phyloP scores from a whole-genome alignment of 2,888 invertebrate genomes.

The Sinelater perroti region DNA sequence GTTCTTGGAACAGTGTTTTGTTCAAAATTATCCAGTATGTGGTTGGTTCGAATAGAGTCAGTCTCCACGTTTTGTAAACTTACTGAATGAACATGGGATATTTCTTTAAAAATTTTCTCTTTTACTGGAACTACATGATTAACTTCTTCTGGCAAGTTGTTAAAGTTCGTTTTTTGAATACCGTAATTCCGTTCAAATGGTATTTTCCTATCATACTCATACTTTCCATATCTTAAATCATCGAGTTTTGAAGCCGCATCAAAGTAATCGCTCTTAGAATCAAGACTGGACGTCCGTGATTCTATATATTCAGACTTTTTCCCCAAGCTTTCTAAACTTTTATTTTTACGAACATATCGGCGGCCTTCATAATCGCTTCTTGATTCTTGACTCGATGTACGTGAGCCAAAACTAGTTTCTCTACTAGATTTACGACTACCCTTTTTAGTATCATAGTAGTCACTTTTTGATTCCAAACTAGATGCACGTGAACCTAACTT shows the following conservation, averaged over 20 bases:
- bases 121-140: constrained; percentile 20
- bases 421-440: constrained; percentile 57
- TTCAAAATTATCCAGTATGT: constrained; percentile 63
- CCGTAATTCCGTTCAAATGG: constrained; percentile 60
- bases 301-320: constrained; percentile 60
- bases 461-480: constrained; percentile 75
- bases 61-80: constrained; percentile 77
- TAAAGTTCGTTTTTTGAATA: constrained; percentile 50
- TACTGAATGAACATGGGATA: constrained; percentile 69
- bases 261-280: constrained; percentile 71
- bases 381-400: constrained; percentile 75
- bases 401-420: constrained; percentile 62
- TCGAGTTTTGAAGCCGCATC: constrained; percentile 60
- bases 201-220: constrained; percentile 58
- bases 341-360: constrained; percentile 47
- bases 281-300: constrained; percentile 74
- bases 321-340: constrained; percentile 50
- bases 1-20: constrained; percentile 62
- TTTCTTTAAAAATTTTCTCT: constrained; percentile 27
- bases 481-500: constrained; percentile 73
- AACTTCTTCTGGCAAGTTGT: constrained; percentile 30
- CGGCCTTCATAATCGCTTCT: constrained; percentile 63
- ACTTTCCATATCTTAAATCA: constrained; percentile 47
- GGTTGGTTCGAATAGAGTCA: constrained; percentile 66
- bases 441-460: constrained; percentile 74